A percentile compares a stretch with the other conserved stretches of the same genome.
Conservation (phyloP, 2,797 vertebrate species). For the Crenichthys baileyi region DNA sequence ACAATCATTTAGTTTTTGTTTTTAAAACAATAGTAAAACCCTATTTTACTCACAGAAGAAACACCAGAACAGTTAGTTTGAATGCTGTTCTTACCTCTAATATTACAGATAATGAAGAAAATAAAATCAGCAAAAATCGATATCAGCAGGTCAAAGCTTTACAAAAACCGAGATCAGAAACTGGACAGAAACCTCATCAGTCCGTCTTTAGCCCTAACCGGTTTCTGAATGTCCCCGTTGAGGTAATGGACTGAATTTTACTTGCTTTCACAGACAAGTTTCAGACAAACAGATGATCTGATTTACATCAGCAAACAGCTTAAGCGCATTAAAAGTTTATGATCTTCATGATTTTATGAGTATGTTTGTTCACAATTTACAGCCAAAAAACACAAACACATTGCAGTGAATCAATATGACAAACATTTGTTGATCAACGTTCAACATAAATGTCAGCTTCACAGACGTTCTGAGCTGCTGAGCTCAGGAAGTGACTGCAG, state of each 20-base stretch:
- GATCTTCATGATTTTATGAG: conserved; percentile 29
- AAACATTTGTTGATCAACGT: conserved; percentile 61
- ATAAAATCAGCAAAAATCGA: not conserved
- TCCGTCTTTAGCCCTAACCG: not conserved
- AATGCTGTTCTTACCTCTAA: not conserved
- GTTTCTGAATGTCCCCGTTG: conserved; percentile 19
- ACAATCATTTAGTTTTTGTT: not conserved
- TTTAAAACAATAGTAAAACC: not conserved
- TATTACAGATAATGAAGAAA: not conserved
- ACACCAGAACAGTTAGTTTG: not conserved
- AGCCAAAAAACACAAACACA: conserved; percentile 45
- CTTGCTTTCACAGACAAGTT: conserved; percentile 28
- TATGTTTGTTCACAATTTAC: conserved; percentile 39
- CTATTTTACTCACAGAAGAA: not conserved
- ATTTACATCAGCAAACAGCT: conserved; percentile 46
- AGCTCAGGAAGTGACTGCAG: conserved; percentile 29
- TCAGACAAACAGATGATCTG: conserved; percentile 24
- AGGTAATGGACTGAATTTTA: conserved; percentile 30
- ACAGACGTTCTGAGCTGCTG: conserved; percentile 44
- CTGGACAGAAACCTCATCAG: not conserved
- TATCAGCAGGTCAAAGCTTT: not conserved
- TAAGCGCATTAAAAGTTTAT: conserved; percentile 59
- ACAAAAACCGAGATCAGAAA: not conserved
- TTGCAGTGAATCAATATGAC: conserved; percentile 55
- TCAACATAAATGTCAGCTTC: conserved; percentile 53